Evolutionary conservation across 2,797 vertebrate species (phyloP), one percentile per base, ranked within the genome.

Genomic region (Lepilemur ruficaudatus): DNA sequence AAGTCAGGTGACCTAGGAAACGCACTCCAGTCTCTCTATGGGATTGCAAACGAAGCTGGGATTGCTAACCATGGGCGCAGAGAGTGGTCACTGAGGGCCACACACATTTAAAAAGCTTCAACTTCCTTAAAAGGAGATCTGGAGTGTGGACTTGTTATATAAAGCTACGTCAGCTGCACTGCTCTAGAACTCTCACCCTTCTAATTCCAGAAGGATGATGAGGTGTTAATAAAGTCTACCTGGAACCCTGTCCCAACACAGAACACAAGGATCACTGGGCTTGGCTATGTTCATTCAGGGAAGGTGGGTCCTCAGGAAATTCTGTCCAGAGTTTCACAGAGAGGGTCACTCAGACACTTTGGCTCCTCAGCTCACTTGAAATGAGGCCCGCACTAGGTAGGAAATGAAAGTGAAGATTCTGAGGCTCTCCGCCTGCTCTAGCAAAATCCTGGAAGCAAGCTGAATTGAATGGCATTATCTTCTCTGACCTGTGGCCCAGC

Each of bases 1-100:
- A 86, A 84, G 85, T 85, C 78, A 94, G 82, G 84, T 72, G 86
- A 92, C 70, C 67, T 76, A 57, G 86, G 41, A 79, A 63, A 93
- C 23, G 41, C 22, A 43, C 84, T 84, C 50, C 23, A 9, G 70
- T 57, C 92, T 52, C 55, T 88, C 70, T 38, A n/a, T 13, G 59
- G n/a, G 25, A 30, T 43, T 59, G 28, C 76, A 46, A 18, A 65
- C 22, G 32, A 63, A 61, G 72, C 63, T 67, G 67, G 52, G 25
- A 67, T 15, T 69, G 46, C 25, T 80, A 32, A 59, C 2, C 2
- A 52, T 14, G 38, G 88, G 55, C 13, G 11, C 35, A 80, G 67
- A 48, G 52, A n/a, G 12, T 43, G 38, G 82, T 59, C 48, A 72
- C 12, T 50, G 7, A 73, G 70, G 35, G 57, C n/a, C 23, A 46